phyloP scores from a whole-genome alignment of 2,888 invertebrate species.

The Diadromus collaris region DNA sequence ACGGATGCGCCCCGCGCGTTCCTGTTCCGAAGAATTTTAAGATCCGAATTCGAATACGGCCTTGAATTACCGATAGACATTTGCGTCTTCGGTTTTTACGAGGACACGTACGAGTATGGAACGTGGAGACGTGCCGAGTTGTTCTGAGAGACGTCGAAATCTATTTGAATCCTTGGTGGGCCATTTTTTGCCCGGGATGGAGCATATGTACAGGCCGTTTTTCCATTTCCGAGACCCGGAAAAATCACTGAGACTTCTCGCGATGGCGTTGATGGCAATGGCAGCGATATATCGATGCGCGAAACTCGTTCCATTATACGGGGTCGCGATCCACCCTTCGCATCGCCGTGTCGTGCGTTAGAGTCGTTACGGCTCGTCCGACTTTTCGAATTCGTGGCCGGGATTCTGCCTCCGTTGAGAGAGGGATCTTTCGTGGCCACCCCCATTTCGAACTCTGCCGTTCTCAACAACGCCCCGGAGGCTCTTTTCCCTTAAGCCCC shows the following conservation, averaged over 20 bases:
- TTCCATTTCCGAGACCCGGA: constrained; percentile 33
- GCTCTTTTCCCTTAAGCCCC: not conserved
- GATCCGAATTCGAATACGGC: not conserved
- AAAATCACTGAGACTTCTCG: constrained; percentile 36
- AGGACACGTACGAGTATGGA: constrained; percentile 39
- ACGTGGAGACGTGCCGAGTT: not conserved
- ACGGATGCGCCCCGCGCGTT: not conserved
- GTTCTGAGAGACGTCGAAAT: constrained; percentile 21
- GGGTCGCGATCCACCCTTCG: constrained; percentile 22
- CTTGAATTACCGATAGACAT: constrained; percentile 7
- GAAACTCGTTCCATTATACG: constrained; percentile 63
- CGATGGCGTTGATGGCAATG: constrained; percentile 47
- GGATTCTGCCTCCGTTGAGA: constrained; percentile 32
- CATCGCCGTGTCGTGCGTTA: constrained; percentile 13
- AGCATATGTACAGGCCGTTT: not conserved
- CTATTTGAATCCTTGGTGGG: constrained; percentile 31
- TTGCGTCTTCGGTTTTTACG: constrained; percentile 40
- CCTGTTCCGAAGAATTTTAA: not conserved
- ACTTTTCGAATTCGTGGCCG: constrained; percentile 53
- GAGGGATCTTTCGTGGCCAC: not conserved
- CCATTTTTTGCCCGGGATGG: constrained; percentile 25
- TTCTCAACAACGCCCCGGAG: constrained; percentile 2
- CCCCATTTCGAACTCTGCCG: constrained; percentile 21
- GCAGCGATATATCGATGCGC: constrained; percentile 39
- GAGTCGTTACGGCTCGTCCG: constrained; percentile 45